Evolutionary conservation across 92 coral and sea anemone species (phyloP).

Genomic region (Diadumene lineata): DNA sequence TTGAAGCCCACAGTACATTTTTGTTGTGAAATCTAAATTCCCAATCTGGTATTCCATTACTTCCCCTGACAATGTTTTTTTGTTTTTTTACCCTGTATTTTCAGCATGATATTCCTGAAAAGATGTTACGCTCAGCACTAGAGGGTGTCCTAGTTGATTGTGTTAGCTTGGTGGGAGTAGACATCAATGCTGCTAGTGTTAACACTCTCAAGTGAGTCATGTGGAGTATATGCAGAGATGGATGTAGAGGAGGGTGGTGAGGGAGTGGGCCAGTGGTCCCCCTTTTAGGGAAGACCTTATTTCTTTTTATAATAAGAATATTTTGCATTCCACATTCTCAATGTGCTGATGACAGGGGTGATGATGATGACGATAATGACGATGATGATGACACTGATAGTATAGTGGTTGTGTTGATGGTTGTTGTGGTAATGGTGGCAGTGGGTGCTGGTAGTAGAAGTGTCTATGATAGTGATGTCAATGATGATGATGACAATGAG

Average conservation of each 20-base stretch:
- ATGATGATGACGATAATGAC: neutral
- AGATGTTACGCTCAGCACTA: constrained; percentile 65
- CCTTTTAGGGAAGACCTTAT: too few relatives aligned
- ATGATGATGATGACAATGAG: neutral
- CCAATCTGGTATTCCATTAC: neutral
- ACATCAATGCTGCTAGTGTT: constrained; percentile 88
- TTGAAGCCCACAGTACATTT: too few relatives aligned
- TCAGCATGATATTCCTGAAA: constrained; percentile 97
- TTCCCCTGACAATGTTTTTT: too few relatives aligned
- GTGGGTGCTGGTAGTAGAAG: too few relatives aligned
- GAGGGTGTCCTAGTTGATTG: constrained; percentile 94
- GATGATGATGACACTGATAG: neutral
- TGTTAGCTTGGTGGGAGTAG: constrained; percentile 95
- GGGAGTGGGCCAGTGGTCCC: too few relatives aligned
- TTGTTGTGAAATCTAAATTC: too few relatives aligned
- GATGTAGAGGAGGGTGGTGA: neutral
- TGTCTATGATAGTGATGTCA: neutral
- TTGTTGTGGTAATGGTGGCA: neutral
- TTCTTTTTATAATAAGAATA: too few relatives aligned
- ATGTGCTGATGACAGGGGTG: neutral
- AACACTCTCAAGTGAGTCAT: constrained; percentile 71
- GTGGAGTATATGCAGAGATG: neutral
- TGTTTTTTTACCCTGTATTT: constrained; percentile 24
- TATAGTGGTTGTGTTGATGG: neutral
- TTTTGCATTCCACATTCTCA: too few relatives aligned